Percentiles rank a stretch among this genome's conserved stretches.
Evolutionary conservation across 2,113 vertebrate species (phyloP).

Genomic region (Pituophis catenifer): DNA sequence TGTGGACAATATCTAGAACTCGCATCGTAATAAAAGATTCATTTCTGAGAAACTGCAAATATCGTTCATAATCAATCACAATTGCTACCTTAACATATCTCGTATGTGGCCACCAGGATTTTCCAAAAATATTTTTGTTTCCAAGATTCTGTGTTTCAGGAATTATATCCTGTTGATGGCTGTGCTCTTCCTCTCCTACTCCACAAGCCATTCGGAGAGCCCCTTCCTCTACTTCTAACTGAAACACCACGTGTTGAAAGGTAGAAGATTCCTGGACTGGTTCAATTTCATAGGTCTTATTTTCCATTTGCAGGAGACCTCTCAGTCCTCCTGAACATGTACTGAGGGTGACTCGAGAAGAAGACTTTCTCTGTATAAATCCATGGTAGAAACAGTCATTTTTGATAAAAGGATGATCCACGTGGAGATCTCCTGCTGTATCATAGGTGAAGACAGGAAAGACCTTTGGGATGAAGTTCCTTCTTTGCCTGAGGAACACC

Average conservation of each 20-base stretch:
- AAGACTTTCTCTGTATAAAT: conserved; percentile 35
- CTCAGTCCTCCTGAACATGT: conserved; percentile 47
- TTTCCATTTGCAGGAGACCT: conserved; percentile 46
- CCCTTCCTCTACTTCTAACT: not conserved
- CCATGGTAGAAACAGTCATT: conserved; percentile 51
- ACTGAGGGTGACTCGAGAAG: conserved; percentile 40
- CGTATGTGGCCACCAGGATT: not conserved
- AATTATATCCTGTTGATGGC: conserved; percentile 7
- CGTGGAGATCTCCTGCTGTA: conserved; percentile 19
- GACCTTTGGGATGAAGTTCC: conserved; percentile 17
- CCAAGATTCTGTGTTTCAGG: not conserved
- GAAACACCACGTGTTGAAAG: conserved; percentile 55
- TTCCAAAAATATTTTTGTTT: not conserved
- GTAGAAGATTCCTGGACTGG: conserved; percentile 30
- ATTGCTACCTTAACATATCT: conserved; percentile 16
- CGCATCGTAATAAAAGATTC: not conserved
- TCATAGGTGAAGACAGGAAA: conserved; percentile 52
- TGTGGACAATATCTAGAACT: conserved; percentile 7
- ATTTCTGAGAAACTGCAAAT: conserved; percentile 28
- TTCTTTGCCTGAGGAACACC: conserved; percentile 42
- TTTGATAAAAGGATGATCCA: conserved; percentile 43
- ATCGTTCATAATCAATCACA: conserved; percentile 13
- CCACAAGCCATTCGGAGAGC: not conserved
- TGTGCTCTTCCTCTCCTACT: not conserved
- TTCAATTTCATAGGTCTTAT: conserved; percentile 51